phyloP scores from a whole-genome alignment of 1,140 invertebrate species.

The Vollenhovia emeryi region DNA sequence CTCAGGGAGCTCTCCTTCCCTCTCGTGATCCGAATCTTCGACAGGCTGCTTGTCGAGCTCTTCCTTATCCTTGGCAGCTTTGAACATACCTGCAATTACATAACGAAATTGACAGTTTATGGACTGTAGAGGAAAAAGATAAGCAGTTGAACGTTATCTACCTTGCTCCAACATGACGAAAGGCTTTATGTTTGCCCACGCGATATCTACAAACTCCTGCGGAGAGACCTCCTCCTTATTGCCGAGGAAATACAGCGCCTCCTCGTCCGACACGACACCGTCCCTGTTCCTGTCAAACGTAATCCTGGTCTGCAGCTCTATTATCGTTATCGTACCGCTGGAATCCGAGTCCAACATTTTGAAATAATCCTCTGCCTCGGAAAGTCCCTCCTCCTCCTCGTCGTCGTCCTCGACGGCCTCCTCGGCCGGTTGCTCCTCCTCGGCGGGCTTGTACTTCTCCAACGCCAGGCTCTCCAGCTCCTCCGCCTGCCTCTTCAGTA shows the following conservation, averaged over 20 bases:
- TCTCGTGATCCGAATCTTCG: slow-evolving; percentile 80
- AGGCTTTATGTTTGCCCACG: slow-evolving; percentile 93
- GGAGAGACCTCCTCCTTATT: slow-evolving; percentile 89
- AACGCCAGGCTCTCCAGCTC: slow-evolving; percentile 90
- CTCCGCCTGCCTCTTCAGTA: slow-evolving; percentile 90
- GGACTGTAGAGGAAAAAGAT: neutral
- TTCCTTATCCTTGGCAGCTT: slow-evolving; percentile 78
- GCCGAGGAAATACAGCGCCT: slow-evolving; percentile 93
- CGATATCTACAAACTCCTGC: slow-evolving; percentile 89
- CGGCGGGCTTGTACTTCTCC: slow-evolving; percentile 91
- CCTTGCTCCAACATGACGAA: slow-evolving; percentile 91
- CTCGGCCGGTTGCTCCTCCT: slow-evolving; percentile 87
- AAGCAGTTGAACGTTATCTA: slow-evolving; percentile 38
- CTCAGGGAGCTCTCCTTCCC: slow-evolving; percentile 78
- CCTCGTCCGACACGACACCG: slow-evolving; percentile 94
- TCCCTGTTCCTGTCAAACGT: slow-evolving; percentile 96
- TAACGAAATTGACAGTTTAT: neutral
- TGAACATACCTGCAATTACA: slow-evolving; percentile 84
- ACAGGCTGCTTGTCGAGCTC: slow-evolving; percentile 69
- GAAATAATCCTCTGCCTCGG: slow-evolving; percentile 91
- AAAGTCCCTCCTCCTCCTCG: slow-evolving; percentile 80
- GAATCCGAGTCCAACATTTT: slow-evolving; percentile 91
- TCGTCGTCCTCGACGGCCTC: slow-evolving; percentile 86
- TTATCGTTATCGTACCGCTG: slow-evolving; percentile 91
- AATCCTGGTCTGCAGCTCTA: slow-evolving; percentile 91